Base-by-base conservation (phyloP, 2,113 vertebrate genomes). In the Pongo pygmaeus region DNA sequence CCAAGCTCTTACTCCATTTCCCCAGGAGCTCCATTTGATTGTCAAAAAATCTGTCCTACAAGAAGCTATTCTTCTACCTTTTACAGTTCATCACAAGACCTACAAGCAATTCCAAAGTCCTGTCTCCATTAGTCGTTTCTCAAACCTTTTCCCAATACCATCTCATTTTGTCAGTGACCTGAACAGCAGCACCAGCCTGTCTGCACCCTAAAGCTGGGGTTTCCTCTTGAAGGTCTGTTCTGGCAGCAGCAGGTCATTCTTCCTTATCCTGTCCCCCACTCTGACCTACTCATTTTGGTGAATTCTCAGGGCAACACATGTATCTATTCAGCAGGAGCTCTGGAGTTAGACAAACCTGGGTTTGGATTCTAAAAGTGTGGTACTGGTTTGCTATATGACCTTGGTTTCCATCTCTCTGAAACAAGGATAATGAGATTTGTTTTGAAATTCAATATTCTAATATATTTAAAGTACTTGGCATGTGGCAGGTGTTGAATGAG, bases 21-120 rank as follows among this genome's bases (percentile, higher is more conserved):
- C 75, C 25, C 25, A 30, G 30, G 77, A 55, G 22, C 69, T 22
- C 2, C 35, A 32, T 80, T 40, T 3, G 5, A 46, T 77, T 61
- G 55, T 93, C 67, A 94, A 67, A 96, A 89, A 43, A 72, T 90
- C 80, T 77, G 12, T 59, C n/a, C 30, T 86, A 55, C 81, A 81
- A n/a, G 43, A 96, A 80, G 17, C 61, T 46, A 3, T 78, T 40
- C 32, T n/a, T 90, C 27, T 48, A 55, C 74, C 35, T 77, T 90
- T 86, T 75, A 40, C 2, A 14, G 38, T 92, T 89, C 79, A 78
- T 90, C n/a, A 57, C 25, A 14, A 93, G 35, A 91, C 35, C 38
- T 94, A 74, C 69, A 96, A 96, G 25, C 50, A 86, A 13, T 27
- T 83, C 18, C 23, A 75, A 1, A 72, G 46, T 46, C 40, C 32